These are phyloP conservation scores for Diadophis punctatus DNA, from an alignment of 2,113 vertebrate species.

Conservation along the genomic window DNA sequence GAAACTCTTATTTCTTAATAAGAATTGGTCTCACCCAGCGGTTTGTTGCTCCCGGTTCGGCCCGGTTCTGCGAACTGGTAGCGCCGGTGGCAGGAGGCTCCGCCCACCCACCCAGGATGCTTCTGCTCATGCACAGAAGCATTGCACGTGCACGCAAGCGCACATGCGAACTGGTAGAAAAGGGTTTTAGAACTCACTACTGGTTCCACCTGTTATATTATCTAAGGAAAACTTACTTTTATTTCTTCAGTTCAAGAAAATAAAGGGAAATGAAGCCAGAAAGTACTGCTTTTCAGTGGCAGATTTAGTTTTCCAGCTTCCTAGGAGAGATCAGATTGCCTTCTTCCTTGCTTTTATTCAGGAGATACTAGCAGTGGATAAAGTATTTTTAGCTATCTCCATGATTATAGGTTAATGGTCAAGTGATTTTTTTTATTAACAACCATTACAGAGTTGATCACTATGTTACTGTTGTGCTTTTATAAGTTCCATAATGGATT, in stretches of 20 bases:
- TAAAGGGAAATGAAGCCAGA: background rate
- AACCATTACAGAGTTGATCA: background rate
- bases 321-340: background rate
- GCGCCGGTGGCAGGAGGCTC: too few species aligned
- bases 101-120: too few species aligned
- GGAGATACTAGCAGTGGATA: background rate
- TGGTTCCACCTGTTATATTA: too few species aligned
- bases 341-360: background rate
- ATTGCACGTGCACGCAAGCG: too few species aligned
- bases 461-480: background rate
- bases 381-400: background rate
- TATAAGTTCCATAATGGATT: background rate
- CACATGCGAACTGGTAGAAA: too few species aligned
- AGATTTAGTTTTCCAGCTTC: background rate
- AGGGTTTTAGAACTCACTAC: too few species aligned
- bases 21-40: background rate
- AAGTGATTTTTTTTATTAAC: background rate
- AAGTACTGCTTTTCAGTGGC: background rate
- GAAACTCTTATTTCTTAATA: background rate
- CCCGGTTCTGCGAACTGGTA: too few species aligned
- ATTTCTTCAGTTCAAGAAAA: background rate
- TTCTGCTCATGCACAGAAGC: too few species aligned
- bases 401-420: background rate
- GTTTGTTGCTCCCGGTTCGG: too few species aligned
- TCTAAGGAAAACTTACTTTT: background rate